Percentiles rank a stretch among this genome's conserved stretches.
These are phyloP conservation scores for Iguana delicatissima DNA, from an alignment of 2,797 vertebrate species.

Conservation along the genomic window DNA sequence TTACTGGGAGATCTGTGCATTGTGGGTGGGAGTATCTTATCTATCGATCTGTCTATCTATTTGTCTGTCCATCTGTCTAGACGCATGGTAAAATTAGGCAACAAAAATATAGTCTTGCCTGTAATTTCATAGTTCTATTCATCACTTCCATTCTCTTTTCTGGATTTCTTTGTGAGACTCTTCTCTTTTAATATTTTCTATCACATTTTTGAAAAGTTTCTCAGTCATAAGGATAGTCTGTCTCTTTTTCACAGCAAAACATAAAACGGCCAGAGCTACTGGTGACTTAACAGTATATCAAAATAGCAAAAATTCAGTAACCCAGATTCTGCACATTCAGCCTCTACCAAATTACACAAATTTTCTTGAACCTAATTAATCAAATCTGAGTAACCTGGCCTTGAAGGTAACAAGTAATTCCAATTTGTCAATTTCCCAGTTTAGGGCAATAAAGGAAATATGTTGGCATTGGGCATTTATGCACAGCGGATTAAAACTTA, in stretches of 20 bases:
- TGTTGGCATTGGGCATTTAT: background rate
- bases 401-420: conserved; percentile 4
- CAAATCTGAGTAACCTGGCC: background rate
- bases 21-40: no score
- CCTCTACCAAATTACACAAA: conserved; percentile 4
- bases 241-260: background rate
- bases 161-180: background rate
- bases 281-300: background rate
- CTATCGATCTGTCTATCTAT: no score
- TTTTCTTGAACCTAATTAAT: background rate
- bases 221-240: background rate
- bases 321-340: background rate
- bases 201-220: background rate
- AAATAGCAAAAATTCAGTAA: background rate
- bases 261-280: background rate
- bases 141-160: background rate
- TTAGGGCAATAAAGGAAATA: conserved; percentile 12
- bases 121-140: background rate
- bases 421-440: conserved; percentile 9
- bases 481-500: conserved; percentile 4
- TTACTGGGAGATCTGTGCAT: no score
- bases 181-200: background rate
- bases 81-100: no score
- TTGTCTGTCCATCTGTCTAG: no score
- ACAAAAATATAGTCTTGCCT: no score